Evolutionary conservation across 2,888 invertebrate species (phyloP).

Genomic region (Leucozona laternaria): DNA sequence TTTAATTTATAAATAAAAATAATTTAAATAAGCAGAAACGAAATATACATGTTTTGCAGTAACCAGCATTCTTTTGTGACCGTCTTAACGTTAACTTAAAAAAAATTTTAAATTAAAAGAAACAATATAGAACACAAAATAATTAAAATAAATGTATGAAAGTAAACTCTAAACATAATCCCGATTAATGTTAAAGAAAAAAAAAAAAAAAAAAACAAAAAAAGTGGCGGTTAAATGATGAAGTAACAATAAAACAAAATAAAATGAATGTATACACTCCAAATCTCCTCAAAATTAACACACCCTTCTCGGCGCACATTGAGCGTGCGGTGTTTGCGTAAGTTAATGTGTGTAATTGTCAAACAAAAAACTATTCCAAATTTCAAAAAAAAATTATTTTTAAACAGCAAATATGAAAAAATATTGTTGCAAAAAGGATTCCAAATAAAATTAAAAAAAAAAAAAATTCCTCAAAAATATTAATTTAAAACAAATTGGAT

Average conservation of each 20-base stretch:
- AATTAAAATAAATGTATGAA: conserved; percentile 48
- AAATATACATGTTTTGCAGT: conserved; percentile 45
- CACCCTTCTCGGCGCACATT: not conserved
- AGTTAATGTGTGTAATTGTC: conserved; percentile 25
- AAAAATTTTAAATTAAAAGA: conserved; percentile 13
- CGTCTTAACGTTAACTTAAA: conserved; percentile 44
- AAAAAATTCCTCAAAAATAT: conserved; percentile 45
- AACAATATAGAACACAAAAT: conserved; percentile 16
- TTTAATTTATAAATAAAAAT: not conserved
- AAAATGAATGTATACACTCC: conserved; percentile 33
- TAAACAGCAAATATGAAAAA: not conserved
- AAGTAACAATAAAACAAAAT: conserved; percentile 21
- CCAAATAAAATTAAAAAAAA: conserved; percentile 13
- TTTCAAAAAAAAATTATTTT: conserved; percentile 14
- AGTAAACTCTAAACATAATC: conserved; percentile 14
- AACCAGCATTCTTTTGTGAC: conserved; percentile 41
- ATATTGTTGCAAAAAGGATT: conserved; percentile 38
- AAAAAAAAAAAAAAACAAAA: not conserved
- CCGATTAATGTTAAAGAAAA: conserved; percentile 12
- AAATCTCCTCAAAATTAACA: conserved; percentile 29
- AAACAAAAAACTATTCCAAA: conserved; percentile 57
- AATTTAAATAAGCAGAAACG: conserved; percentile 10
- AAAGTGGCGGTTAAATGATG: conserved; percentile 18
- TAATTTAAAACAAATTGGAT: conserved; percentile 60
- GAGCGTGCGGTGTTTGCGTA: conserved; percentile 1